Percentiles rank a stretch among this genome's conserved stretches.
phyloP scores from a whole-genome alignment of 2,113 vertebrate species.

The Trochalopteron elliotii region DNA sequence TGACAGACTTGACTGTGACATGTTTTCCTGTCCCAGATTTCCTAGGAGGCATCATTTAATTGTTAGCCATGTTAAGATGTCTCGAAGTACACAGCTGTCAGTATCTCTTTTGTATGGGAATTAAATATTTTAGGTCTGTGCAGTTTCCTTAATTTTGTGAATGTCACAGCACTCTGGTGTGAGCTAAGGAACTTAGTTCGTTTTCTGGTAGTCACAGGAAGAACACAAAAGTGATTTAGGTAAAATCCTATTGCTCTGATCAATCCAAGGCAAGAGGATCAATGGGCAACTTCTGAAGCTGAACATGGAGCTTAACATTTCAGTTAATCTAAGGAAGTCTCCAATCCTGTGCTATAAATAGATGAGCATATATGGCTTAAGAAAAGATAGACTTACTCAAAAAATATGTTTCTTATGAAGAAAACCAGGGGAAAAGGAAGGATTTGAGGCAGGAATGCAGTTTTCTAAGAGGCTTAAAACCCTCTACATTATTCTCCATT shows the following conservation, averaged over 20 bases:
- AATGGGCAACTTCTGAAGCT: neutral
- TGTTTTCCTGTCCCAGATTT: neutral
- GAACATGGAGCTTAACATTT: neutral
- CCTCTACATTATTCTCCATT: neutral
- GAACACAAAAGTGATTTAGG: neutral
- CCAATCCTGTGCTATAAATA: neutral
- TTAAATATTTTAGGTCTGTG: slow-evolving; percentile 14
- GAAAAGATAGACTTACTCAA: neutral
- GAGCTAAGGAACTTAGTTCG: neutral
- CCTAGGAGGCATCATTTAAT: neutral
- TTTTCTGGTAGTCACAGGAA: neutral
- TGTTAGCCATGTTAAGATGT: neutral
- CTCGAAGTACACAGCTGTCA: slow-evolving; percentile 1
- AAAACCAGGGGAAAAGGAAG: neutral
- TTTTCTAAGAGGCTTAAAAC: neutral
- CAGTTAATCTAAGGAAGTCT: neutral
- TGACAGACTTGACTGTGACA: neutral
- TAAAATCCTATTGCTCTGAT: neutral
- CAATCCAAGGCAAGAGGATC: neutral
- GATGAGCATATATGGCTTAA: neutral
- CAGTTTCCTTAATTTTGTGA: slow-evolving; percentile 48
- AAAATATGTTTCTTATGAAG: neutral
- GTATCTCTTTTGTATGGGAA: neutral
- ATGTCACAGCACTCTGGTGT: neutral
- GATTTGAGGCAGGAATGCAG: neutral